Percentiles rank a stretch among this genome's conserved stretches.
These are phyloP conservation scores for Eledona agricola DNA, from an alignment of 2,888 invertebrate genomes.

Conservation along the genomic window DNA sequence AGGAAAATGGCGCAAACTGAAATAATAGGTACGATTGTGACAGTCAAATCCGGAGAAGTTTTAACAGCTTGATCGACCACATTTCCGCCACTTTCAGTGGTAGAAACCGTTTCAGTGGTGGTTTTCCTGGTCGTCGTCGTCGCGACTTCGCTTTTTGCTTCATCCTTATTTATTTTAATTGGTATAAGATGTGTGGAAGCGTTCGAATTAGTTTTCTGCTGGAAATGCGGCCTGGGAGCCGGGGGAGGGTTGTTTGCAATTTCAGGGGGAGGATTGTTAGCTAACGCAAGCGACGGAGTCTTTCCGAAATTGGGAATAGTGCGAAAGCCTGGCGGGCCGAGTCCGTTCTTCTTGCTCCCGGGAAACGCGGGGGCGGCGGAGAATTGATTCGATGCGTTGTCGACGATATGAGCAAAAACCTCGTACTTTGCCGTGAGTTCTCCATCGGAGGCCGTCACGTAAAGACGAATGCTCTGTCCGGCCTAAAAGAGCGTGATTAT, in stretches of 20 bases:
- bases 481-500: conserved; percentile 63
- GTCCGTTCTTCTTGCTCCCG: conserved; percentile 23
- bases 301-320: conserved; percentile 44
- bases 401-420: conserved; percentile 71
- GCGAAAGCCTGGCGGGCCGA: conserved; percentile 33
- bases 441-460: conserved; percentile 75
- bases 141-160: conserved; percentile 29
- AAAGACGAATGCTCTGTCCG: conserved; percentile 72
- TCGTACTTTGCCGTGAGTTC: conserved; percentile 72
- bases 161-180: conserved; percentile 28
- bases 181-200: conserved; percentile 32
- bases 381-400: conserved; percentile 50
- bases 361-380: conserved; percentile 47
- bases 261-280: conserved; percentile 42
- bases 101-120: conserved; percentile 7
- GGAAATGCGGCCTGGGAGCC: conserved; percentile 44
- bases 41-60: conserved; percentile 66
- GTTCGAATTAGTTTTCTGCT: conserved; percentile 39
- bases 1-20: conserved; percentile 76
- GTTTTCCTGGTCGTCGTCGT: conserved; percentile 8
- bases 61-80: conserved; percentile 59
- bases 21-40: conserved; percentile 76
- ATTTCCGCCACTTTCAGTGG: conserved; percentile 18
- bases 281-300: conserved; percentile 47
- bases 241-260: conserved; percentile 50